A percentile compares a stretch with the other conserved stretches of the same genome.
These are phyloP conservation scores for Lepidocolaptes lacrymiger DNA, from an alignment of 2,797 vertebrate species.

Conservation along the genomic window DNA sequence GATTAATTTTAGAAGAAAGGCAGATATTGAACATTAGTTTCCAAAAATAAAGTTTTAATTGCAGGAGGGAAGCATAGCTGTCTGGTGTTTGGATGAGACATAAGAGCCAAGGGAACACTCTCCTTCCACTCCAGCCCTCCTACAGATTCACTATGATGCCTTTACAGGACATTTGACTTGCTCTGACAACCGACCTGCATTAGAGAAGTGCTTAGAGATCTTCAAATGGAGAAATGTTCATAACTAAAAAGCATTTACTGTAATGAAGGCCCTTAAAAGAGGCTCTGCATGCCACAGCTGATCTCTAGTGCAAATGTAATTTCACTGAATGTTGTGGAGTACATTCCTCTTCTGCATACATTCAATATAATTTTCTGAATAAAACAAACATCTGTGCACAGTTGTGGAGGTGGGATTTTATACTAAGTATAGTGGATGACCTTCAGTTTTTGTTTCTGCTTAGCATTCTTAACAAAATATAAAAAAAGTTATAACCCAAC, in stretches of 20 bases:
- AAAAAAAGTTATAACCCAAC: background rate
- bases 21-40: background rate
- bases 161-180: background rate
- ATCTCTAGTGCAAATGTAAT: background rate
- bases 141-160: background rate
- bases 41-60: background rate
- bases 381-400: constrained; percentile 45
- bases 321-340: background rate
- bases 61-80: background rate
- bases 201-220: background rate
- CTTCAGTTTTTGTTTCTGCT: background rate
- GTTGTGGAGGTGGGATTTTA: background rate
- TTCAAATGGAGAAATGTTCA: background rate
- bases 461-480: background rate
- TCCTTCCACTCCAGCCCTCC: background rate
- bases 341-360: background rate
- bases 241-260: constrained; percentile 28
- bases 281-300: background rate
- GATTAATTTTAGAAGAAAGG: background rate
- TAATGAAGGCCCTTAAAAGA: constrained; percentile 4
- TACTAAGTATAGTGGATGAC: background rate
- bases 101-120: background rate
- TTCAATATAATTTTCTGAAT: background rate
- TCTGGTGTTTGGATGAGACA: background rate
- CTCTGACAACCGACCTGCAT: background rate